A percentile compares a stretch with the other conserved stretches of the same genome.
These are phyloP conservation scores for Adineta ricciae DNA, from an alignment of 2,888 invertebrate species.

Conservation along the genomic window DNA sequence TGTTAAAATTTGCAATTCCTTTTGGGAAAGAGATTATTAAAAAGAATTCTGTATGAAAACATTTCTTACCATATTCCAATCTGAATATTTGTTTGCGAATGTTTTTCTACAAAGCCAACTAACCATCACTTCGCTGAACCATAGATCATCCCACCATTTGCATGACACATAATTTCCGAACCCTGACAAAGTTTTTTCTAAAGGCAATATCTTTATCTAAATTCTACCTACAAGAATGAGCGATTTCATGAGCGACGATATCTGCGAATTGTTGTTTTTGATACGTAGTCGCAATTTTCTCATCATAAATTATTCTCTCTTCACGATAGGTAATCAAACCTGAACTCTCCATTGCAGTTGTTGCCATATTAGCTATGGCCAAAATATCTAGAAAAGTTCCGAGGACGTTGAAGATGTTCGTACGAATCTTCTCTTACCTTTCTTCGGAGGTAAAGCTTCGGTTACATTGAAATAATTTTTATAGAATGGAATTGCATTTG, in stretches of 20 bases:
- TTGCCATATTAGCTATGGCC: conserved; percentile 12
- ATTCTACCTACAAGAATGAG: conserved; percentile 7
- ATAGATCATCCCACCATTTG: conserved; percentile 32
- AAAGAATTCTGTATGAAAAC: too few relatives aligned
- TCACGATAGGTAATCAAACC: conserved; percentile 26
- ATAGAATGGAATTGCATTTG: background rate
- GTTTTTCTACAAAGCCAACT: conserved; percentile 23
- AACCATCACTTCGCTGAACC: conserved; percentile 30
- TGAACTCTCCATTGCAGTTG: conserved; percentile 20
- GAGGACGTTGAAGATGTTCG: too few relatives aligned
- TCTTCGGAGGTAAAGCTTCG: conserved; percentile 27
- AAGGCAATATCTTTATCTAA: background rate
- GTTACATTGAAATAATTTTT: background rate
- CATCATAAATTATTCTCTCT: conserved; percentile 25
- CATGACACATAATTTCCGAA: conserved; percentile 31
- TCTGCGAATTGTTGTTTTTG: conserved; percentile 22
- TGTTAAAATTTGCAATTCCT: too few relatives aligned
- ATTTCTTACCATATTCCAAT: conserved; percentile 23
- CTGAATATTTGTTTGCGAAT: background rate
- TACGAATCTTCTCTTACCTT: background rate
- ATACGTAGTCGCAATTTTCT: background rate
- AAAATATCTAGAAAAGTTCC: background rate
- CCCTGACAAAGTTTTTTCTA: background rate
- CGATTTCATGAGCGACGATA: conserved; percentile 30
- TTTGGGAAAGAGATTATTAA: background rate